These are phyloP conservation scores for Hypselothyrea guttata DNA, from an alignment of 2,888 invertebrate species.

Conservation along the genomic window DNA sequence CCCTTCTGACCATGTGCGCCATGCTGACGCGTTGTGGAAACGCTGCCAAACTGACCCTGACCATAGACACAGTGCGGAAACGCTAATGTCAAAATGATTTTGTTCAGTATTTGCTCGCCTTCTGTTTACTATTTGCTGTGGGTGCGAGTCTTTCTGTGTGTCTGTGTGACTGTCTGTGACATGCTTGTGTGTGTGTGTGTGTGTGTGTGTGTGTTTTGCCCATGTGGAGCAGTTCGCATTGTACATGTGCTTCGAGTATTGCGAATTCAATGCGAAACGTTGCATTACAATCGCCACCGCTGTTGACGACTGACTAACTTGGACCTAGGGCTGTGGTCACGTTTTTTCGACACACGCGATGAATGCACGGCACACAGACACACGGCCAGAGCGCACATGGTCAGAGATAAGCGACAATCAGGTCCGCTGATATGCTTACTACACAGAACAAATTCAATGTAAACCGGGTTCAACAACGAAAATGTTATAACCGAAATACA, in stretches of 20 bases:
- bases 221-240: slow-evolving; percentile 3
- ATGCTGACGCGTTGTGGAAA: slow-evolving; percentile 1
- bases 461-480: not conserved
- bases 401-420: slow-evolving; percentile 18
- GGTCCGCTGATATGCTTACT: slow-evolving; percentile 3
- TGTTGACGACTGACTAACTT: slow-evolving; percentile 15
- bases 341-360: slow-evolving; percentile 60
- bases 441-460: not conserved
- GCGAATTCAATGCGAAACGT: slow-evolving; percentile 43
- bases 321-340: slow-evolving; percentile 51
- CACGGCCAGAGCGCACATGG: slow-evolving; percentile 13
- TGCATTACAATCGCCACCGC: slow-evolving; percentile 29
- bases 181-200: not conserved
- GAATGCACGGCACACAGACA: slow-evolving; percentile 5
- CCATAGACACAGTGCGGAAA: slow-evolving; percentile 63
- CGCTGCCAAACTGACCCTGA: slow-evolving; percentile 53
- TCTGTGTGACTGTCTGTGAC: not conserved
- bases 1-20: slow-evolving; percentile 45
- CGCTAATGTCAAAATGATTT: slow-evolving; percentile 35
- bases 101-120: not conserved
- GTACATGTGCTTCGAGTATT: slow-evolving; percentile 21
- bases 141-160: slow-evolving; percentile 6
- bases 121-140: slow-evolving; percentile 3
- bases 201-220: slow-evolving; percentile 9
- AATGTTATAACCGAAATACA: not conserved